phyloP scores from a whole-genome alignment of 2,888 invertebrate species.

The Seira sanloemensis region DNA sequence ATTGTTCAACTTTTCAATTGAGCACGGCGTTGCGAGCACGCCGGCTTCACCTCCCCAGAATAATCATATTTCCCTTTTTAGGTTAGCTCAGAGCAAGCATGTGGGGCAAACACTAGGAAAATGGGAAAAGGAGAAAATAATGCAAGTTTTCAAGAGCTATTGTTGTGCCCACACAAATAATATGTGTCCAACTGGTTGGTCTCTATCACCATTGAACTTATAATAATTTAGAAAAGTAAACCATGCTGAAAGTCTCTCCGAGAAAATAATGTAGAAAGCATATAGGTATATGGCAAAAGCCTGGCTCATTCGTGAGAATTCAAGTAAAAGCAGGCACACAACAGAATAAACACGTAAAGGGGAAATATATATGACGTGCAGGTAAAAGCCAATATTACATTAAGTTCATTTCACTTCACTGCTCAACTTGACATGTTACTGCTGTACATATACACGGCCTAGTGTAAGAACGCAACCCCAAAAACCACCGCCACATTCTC shows the following conservation, averaged over 20 bases:
- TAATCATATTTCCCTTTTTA: no score
- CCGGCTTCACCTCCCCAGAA: no score
- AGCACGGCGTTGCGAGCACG: no score
- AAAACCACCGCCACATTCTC: neutral
- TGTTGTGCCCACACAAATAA: no score
- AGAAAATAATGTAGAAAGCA: no score
- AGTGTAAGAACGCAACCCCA: neutral
- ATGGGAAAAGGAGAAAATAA: no score
- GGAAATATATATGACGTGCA: neutral
- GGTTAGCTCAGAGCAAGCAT: no score
- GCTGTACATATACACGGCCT: neutral
- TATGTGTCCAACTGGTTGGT: neutral
- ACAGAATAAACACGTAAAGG: neutral
- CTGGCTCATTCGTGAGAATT: neutral
- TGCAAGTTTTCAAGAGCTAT: no score
- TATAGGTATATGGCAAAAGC: neutral
- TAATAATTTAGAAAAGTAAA: neutral
- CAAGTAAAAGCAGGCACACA: neutral
- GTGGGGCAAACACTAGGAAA: no score
- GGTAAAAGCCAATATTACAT: neutral
- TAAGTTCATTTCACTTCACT: neutral
- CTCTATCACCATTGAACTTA: neutral
- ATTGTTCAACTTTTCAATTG: no score
- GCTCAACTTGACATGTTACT: slow-evolving; percentile 50
- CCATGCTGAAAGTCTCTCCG: no score